phyloP scores from a whole-genome alignment of 1,140 invertebrate genomes.

The Formica selysi region DNA sequence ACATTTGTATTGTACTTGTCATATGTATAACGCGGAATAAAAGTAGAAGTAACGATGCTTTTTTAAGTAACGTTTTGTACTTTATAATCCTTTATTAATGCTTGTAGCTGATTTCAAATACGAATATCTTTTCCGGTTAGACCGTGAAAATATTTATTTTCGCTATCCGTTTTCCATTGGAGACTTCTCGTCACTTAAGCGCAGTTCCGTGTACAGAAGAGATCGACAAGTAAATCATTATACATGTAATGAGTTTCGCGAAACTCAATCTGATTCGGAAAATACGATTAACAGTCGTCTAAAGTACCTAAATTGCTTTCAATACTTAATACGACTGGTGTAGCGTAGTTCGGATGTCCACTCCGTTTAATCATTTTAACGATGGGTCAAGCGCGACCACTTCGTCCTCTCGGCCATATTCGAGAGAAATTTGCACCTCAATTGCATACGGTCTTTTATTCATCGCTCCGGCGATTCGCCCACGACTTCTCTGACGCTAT shows the following conservation, averaged over 20 bases:
- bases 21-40: not conserved
- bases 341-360: slow-evolving; percentile 44
- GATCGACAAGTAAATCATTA: slow-evolving; percentile 49
- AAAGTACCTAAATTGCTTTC: slow-evolving; percentile 58
- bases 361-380: slow-evolving; percentile 60
- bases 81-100: not conserved
- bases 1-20: not conserved
- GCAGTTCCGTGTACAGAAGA: not conserved
- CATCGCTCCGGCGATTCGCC: slow-evolving; percentile 68
- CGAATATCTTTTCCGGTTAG: not conserved
- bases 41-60: not conserved
- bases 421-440: slow-evolving; percentile 74
- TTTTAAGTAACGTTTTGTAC: not conserved
- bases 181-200: not conserved
- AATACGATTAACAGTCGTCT: slow-evolving; percentile 45
- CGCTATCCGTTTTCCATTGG: not conserved
- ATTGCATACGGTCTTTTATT: slow-evolving; percentile 76
- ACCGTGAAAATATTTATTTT: not conserved
- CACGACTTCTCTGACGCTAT: slow-evolving; percentile 51
- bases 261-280: slow-evolving; percentile 42
- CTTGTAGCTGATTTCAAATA: not conserved
- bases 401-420: slow-evolving; percentile 61
- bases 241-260: slow-evolving; percentile 46
- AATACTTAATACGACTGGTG: slow-evolving; percentile 53
- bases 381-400: slow-evolving; percentile 40